Evolutionary conservation across 2,888 invertebrate species (phyloP), one percentile per base, ranked within the genome.

Genomic region (Drosophila tripunctata): DNA sequence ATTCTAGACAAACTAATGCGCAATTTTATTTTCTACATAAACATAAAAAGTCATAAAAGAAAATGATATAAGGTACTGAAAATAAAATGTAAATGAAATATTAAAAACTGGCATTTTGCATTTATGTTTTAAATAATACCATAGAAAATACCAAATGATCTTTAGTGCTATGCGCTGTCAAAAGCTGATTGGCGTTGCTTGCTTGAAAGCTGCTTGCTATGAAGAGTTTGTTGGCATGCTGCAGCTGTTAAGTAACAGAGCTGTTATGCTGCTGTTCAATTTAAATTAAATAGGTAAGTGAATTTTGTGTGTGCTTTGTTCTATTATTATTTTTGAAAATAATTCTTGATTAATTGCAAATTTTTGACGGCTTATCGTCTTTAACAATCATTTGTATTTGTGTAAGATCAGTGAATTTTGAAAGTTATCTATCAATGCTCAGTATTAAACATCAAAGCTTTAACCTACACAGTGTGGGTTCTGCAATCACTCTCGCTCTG

Each of bases 1-100:
- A 85, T 85, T 85, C 73, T 75, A 83, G 78, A 80, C 57, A 61
- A 70, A 54, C 75, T 66, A 68, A 73, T 66, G 58, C 60, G 67
- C 58, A 77, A 72, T 73, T 58, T 7, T 51, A 27, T 43, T 17
- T 52, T 69, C 51, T 64, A n/a, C n/a, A n/a, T n/a, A n/a, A n/a
- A n/a, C n/a, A n/a, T n/a, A n/a, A n/a, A n/a, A n/a, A n/a, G n/a
- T n/a, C n/a, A n/a, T n/a, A n/a, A 61, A 7, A 30, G 41, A 41
- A 55, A 27, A 47, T 62, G 44, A 31, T 64, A 51, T 50, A 38
- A 76, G 75, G 43, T 83, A 56, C 83, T 65, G 38, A 33, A 55
- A 38, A 43, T 1, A 38, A 2, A 38, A 31, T 6, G 14, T 8
- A 47, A 36, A 14, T 21, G 45, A 14, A 14, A 41, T 31, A 40